These are phyloP conservation scores for Monochamus saltuarius DNA, from an alignment of 1,140 invertebrate genomes.

Conservation along the genomic window DNA sequence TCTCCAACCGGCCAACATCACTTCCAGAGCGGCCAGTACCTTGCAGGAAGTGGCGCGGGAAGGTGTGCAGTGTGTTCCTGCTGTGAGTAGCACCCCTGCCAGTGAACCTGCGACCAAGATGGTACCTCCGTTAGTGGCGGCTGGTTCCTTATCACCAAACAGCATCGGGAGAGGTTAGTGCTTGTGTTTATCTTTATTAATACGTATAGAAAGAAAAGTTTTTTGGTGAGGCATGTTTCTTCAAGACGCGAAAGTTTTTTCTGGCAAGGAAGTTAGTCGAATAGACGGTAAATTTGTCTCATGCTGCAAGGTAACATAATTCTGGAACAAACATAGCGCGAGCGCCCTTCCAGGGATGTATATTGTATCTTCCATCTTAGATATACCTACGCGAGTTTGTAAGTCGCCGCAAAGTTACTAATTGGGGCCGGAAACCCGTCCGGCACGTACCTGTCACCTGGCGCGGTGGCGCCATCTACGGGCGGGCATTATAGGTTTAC, in stretches of 20 bases:
- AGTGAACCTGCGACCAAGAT: conserved; percentile 32
- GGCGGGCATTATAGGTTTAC: conserved; percentile 38
- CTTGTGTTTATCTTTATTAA: conserved; percentile 17
- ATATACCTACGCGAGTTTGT: conserved; percentile 11
- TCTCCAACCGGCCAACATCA: conserved; percentile 74
- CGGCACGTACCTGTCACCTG: conserved; percentile 45
- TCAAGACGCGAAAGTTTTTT: neutral
- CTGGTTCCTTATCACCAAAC: conserved; percentile 67
- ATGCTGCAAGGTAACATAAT: neutral
- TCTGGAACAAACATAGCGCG: neutral
- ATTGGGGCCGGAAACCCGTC: conserved; percentile 35
- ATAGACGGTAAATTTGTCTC: neutral
- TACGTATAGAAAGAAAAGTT: neutral
- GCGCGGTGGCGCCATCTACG: conserved; percentile 32
- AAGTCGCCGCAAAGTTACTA: conserved; percentile 34
- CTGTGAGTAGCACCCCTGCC: conserved; percentile 39
- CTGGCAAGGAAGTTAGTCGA: too few species aligned
- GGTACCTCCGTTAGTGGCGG: conserved; percentile 45
- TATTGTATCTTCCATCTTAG: conserved; percentile 6
- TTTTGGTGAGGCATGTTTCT: too few species aligned
- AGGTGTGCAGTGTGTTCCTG: conserved; percentile 64
- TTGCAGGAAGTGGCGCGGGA: conserved; percentile 73
- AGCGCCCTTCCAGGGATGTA: conserved; percentile 1
- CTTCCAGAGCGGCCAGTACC: conserved; percentile 73
- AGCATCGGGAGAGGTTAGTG: conserved; percentile 73